Percentiles rank a stretch among this genome's conserved stretches.
These are phyloP conservation scores for Crossocerus cetratus DNA, from an alignment of 2,888 invertebrate species.

Conservation along the genomic window DNA sequence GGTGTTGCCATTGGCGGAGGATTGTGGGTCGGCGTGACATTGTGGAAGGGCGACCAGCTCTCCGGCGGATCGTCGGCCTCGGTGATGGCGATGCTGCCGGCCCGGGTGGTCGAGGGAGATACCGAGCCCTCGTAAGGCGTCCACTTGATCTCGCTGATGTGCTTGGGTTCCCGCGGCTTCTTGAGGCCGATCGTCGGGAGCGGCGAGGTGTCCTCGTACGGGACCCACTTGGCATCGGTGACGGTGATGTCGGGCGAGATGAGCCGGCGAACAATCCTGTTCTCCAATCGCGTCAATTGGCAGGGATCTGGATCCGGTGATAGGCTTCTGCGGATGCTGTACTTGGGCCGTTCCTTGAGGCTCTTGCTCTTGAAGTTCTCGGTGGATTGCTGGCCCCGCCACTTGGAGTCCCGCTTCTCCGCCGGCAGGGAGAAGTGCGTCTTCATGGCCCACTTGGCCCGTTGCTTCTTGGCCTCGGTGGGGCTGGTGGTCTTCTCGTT, in stretches of 20 bases:
- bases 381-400: conserved; percentile 61
- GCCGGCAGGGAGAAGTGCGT: conserved; percentile 72
- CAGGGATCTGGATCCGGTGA: conserved; percentile 74
- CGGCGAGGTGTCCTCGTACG: conserved; percentile 73
- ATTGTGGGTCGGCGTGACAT: conserved; percentile 71
- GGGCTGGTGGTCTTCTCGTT: conserved; percentile 61
- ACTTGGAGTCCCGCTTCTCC: conserved; percentile 67
- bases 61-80: conserved; percentile 55
- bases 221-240: conserved; percentile 71
- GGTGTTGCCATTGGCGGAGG: conserved; percentile 69
- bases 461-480: conserved; percentile 58
- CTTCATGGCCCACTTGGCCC: conserved; percentile 71
- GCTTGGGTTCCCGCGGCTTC: conserved; percentile 68
- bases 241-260: conserved; percentile 72
- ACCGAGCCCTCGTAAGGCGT: conserved; percentile 67
- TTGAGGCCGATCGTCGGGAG: conserved; percentile 71
- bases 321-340: conserved; percentile 72
- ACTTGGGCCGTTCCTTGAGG: conserved; percentile 71
- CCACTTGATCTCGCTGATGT: conserved; percentile 72
- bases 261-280: conserved; percentile 68
- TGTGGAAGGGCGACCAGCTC: conserved; percentile 64
- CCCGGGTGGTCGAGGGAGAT: conserved; percentile 37
- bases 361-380: conserved; percentile 70
- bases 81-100: conserved; percentile 48
- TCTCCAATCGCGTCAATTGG: conserved; percentile 65